Base-by-base conservation (phyloP, 2,888 invertebrate species). In the Dasysyrphus albostriatus region DNA sequence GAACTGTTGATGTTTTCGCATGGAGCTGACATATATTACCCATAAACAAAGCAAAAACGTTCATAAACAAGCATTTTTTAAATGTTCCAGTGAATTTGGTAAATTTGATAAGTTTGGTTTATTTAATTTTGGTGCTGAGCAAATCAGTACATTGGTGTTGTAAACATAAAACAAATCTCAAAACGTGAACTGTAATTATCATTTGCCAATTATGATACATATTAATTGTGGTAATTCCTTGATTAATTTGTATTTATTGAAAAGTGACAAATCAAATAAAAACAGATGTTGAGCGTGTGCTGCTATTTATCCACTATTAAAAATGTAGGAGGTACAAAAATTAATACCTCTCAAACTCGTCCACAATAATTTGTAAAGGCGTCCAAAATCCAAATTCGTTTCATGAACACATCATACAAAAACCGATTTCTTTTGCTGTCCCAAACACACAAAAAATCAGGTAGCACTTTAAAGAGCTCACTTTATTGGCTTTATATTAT, bases 401-500 rank as follows among this genome's bases (percentile, higher is more conserved):
- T 61, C 14, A 39, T 32, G 2, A 39, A 24, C 19, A 78, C 70
- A 61, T 56, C 74, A 74, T 78, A 29, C 29, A 54, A 42, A 75
- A 65, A 14, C 56, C 42, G 12, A 47, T 9, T 34, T 47, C 10
- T 61, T 49, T 24, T 54, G 16, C 34, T 37, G 16, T 12, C 39
- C 10, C 16, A 34, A 6, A 19, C 24, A 24, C 24, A 34, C 24
- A 24, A 24, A 16, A 73, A 80, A 47, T 81, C 84, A 70, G 75
- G 84, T 84, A 84, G 84, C 84, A 80, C 39, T 72, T 59, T 29
- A 32, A 58, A 63, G 65, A 58, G 37, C 63, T 70, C 83, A 79
- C 75, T 84, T 72, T 16, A 39, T 75, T 63, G 37, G 42, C 19
- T 56, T 61, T 39, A 39, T 54, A 29, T 54, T 54, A 29, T 54